Percentiles rank a stretch among this genome's conserved stretches.
These are phyloP conservation scores for Biston betularia DNA, from an alignment of 2,888 invertebrate species.

Conservation along the genomic window DNA sequence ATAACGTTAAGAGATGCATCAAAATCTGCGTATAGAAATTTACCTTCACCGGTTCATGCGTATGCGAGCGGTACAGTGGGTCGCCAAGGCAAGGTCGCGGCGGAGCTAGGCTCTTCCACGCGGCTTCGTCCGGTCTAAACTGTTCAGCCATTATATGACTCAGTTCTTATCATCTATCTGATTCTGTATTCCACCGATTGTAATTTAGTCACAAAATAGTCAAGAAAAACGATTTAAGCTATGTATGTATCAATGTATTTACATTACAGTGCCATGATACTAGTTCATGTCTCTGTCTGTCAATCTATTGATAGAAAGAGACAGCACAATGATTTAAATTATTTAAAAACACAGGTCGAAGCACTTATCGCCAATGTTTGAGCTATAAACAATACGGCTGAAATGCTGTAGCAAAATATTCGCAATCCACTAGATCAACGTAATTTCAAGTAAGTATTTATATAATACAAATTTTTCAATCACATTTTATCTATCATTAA, in stretches of 20 bases:
- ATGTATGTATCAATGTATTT: neutral
- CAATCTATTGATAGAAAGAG: conserved; percentile 28
- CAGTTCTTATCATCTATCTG: conserved; percentile 14
- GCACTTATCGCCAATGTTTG: conserved; percentile 13
- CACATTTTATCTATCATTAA: neutral
- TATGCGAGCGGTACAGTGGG: neutral
- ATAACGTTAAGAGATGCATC: conserved; percentile 40
- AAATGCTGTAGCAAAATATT: conserved; percentile 8
- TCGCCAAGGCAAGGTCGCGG: conserved; percentile 20
- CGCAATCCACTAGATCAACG: neutral
- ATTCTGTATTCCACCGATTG: conserved; percentile 17
- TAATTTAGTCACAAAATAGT: conserved; percentile 15
- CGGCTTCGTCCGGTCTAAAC: conserved; percentile 27
- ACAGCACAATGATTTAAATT: conserved; percentile 7
- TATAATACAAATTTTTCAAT: neutral
- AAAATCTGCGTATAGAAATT: conserved; percentile 69
- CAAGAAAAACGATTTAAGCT: conserved; percentile 3
- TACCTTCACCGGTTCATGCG: conserved; percentile 56
- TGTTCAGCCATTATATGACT: conserved; percentile 39
- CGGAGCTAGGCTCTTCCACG: conserved; percentile 39
- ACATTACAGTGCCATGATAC: conserved; percentile 1
- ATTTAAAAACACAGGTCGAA: neutral
- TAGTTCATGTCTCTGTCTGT: conserved; percentile 23
- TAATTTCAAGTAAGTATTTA: too few species aligned
- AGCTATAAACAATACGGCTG: conserved; percentile 2